phyloP scores from a whole-genome alignment of 2,113 vertebrate species.

The Spheniscus mendiculus region DNA sequence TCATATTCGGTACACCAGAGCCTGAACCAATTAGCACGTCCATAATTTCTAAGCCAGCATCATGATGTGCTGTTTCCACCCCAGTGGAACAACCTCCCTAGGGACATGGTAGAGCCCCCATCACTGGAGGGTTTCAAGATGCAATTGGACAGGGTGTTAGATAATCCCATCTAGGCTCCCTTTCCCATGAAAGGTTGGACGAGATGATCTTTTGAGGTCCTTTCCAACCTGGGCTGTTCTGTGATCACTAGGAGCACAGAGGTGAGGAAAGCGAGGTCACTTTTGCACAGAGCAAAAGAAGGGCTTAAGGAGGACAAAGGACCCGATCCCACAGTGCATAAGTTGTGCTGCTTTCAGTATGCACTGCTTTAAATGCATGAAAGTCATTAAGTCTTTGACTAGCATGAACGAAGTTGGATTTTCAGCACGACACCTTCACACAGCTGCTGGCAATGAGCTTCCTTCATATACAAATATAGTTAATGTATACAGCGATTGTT shows the following conservation, averaged over 20 bases:
- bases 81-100: background rate
- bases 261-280: background rate
- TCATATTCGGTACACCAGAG: background rate
- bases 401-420: background rate
- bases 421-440: slow-evolving; percentile 14
- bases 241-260: background rate
- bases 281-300: background rate
- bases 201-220: background rate
- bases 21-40: background rate
- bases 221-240: background rate
- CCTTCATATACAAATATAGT: slow-evolving; percentile 14
- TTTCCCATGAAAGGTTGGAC: background rate
- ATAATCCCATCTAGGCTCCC: background rate
- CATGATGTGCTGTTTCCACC: background rate
- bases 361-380: background rate
- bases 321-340: rapidly evolving
- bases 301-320: background rate
- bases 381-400: slow-evolving; percentile 21
- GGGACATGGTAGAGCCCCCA: background rate
- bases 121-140: background rate
- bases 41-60: background rate
- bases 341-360: background rate
- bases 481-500: slow-evolving; percentile 3
- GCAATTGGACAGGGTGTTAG: background rate
- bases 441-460: slow-evolving; percentile 24